Percentiles rank a stretch among this genome's conserved stretches.
These are phyloP conservation scores for Hyles euphorbiae DNA, from an alignment of 1,140 invertebrate species.

Conservation along the genomic window DNA sequence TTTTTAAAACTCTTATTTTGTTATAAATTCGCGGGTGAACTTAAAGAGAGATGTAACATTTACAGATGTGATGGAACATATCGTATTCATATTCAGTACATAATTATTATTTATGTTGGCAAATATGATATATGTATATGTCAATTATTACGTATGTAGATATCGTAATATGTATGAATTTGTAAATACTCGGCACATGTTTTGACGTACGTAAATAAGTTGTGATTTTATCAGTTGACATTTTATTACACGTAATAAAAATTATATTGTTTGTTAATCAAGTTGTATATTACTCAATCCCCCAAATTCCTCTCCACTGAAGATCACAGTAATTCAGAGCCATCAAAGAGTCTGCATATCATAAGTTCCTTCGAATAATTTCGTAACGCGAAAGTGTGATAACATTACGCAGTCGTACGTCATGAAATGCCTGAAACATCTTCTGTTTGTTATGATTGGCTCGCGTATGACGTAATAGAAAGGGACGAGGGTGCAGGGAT, in stretches of 20 bases:
- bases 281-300: conserved; percentile 13
- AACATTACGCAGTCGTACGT: too few relatives aligned
- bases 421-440: too few relatives aligned
- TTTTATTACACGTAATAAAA: conserved; percentile 44
- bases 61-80: conserved; percentile 42
- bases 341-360: too few relatives aligned
- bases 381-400: too few relatives aligned
- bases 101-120: conserved; percentile 3
- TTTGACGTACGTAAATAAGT: conserved; percentile 34
- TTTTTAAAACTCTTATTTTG: not conserved
- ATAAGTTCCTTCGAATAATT: too few relatives aligned
- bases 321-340: too few relatives aligned
- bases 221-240: conserved; percentile 41
- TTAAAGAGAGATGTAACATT: conserved; percentile 16
- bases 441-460: too few relatives aligned
- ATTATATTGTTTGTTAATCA: conserved; percentile 46
- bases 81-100: conserved; percentile 30
- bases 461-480: not conserved
- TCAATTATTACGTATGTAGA: conserved; percentile 28
- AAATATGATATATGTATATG: conserved; percentile 15
- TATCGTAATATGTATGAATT: conserved; percentile 18
- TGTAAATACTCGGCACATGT: conserved; percentile 21
- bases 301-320: too few relatives aligned
- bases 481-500: not conserved
- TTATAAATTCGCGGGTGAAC: conserved; percentile 6